Evolutionary conservation across 2,888 invertebrate genomes (phyloP), one percentile per base, ranked within the genome.

Genomic region (Thelaira solivaga): DNA sequence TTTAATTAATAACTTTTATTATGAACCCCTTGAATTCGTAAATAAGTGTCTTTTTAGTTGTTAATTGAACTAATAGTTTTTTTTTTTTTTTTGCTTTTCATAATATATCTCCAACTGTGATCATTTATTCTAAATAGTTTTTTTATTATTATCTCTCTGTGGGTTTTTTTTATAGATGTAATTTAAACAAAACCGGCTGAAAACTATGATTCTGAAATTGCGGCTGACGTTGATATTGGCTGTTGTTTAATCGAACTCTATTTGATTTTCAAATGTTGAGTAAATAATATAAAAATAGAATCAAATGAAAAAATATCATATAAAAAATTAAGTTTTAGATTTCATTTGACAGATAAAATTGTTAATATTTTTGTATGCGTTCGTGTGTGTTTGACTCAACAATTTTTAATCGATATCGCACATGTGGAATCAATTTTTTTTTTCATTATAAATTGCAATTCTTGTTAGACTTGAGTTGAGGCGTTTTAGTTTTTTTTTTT

Each of bases 281-380:
- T 22, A 41, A 64, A 72, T 29, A 64, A 64, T 41, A n/a, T 16
- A 47, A 41, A 51, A 29, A 53, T 41, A 34, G 43, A 67, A 55
- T 64, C 36, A 57, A 34, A 57, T 31, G 36, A 20, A 8, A 41
- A 29, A 53, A 71, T 36, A 57, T 65, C 45, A 72, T 76, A 53
- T 67, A 45, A 64, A 76, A 69, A 65, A 71, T 51, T 36, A 69
- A 53, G 53, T 76, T 76, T 72, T 67, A 49, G 76, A 76, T 72
- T 72, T 72, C 59, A 67, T 16, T 67, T 39, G 61, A 8, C 13
- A 45, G 76, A 76, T 72, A 76, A 76, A 67, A 76, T 39, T 59
- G 53, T 76, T 61, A 76, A 72, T 76, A 67, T 55, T 64, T 53
- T 47, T 18, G 10, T 34, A 41, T 55, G 10, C 22, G 36, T 39